Evolutionary conservation across 2,888 invertebrate genomes (phyloP), one percentile per base, ranked within the genome.

Genomic region (Idaea biselata): DNA sequence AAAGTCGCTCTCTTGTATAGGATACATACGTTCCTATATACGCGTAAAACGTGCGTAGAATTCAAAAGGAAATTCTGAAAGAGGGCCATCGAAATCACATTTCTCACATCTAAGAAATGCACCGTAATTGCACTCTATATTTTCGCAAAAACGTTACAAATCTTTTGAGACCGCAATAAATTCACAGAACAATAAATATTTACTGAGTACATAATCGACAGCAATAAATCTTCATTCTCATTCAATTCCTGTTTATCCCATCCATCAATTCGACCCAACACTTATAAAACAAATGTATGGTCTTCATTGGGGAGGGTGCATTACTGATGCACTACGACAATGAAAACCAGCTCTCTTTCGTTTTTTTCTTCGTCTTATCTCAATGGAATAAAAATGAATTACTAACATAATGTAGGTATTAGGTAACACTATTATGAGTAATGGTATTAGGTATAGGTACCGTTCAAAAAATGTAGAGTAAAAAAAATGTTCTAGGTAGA

Each of bases 261-360:
- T 87, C 79, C 76, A 84, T 85, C 83, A 84, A 78, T 72, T 75
- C 70, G 76, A 11, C 71, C 73, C 73, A 81, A 77, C 81, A 81
- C 79, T 80, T 79, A 79, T 79, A 80, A 81, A 83, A 80, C 76
- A 78, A 75, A 74, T 79, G 77, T 78, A 79, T 75, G 73, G 62
- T 69, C 67, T 75, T 74, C 75, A 78, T 75, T 76, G 76, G 65
- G 73, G 79, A 79, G 90, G 90, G 91, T 90, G 89, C 88, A 90
- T 90, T 76, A 68, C 73, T 87, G 82, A 89, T 89, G 84, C 78
- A 82, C 79, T 81, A 69, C 67, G 44, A 66, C 44, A 69, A 67
- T 69, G 65, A 75, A 82, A 81, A 60, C 59, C 58, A 80, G 74
- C 77, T 76, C 72, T 78, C 71, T 74, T 75, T 75, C 79, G 75